Percentiles rank a stretch among this genome's conserved stretches.
These are phyloP conservation scores for Erebia palarica DNA, from an alignment of 2,888 invertebrate genomes.

Conservation along the genomic window DNA sequence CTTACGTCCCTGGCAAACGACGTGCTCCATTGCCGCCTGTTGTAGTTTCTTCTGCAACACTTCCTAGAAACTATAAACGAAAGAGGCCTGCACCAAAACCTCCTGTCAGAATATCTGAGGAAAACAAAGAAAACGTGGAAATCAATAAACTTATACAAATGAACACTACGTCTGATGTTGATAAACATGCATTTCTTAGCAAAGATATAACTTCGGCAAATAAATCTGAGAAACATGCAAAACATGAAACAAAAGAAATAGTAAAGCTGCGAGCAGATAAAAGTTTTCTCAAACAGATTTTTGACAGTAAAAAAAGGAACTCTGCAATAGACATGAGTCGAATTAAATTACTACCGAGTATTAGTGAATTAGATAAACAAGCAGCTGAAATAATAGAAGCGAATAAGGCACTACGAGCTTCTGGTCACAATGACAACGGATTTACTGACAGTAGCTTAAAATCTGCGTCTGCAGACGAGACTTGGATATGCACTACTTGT, in stretches of 20 bases:
- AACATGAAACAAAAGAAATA: slow-evolving; percentile 52
- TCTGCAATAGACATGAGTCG: slow-evolving; percentile 60
- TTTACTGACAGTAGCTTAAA: slow-evolving; percentile 5
- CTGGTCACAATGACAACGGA: slow-evolving; percentile 10
- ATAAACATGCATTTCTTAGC: slow-evolving; percentile 38
- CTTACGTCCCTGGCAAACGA: slow-evolving; percentile 89
- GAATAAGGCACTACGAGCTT: slow-evolving; percentile 52
- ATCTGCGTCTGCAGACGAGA: slow-evolving; percentile 41
- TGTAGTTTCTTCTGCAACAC: slow-evolving; percentile 64
- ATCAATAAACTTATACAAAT: slow-evolving; percentile 45
- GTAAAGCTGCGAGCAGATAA: slow-evolving; percentile 73
- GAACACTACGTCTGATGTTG: slow-evolving; percentile 46
- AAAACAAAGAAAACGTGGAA: slow-evolving; percentile 48
- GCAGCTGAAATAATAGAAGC: slow-evolving; percentile 88
- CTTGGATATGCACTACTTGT: slow-evolving; percentile 68
- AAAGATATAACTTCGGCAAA: slow-evolving; percentile 45
- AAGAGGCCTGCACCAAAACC: slow-evolving; percentile 83
- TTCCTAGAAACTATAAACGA: slow-evolving; percentile 55
- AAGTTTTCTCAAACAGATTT: slow-evolving; percentile 78
- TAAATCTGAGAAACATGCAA: slow-evolving; percentile 59
- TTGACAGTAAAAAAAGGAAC: slow-evolving; percentile 71
- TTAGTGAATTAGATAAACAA: slow-evolving; percentile 90
- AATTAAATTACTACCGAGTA: slow-evolving; percentile 86
- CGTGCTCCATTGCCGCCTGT: slow-evolving; percentile 87
- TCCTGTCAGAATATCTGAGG: slow-evolving; percentile 54